A percentile compares a stretch with the other conserved stretches of the same genome.
Conservation (phyloP, 2,113 vertebrate species). For the Charina bottae region DNA sequence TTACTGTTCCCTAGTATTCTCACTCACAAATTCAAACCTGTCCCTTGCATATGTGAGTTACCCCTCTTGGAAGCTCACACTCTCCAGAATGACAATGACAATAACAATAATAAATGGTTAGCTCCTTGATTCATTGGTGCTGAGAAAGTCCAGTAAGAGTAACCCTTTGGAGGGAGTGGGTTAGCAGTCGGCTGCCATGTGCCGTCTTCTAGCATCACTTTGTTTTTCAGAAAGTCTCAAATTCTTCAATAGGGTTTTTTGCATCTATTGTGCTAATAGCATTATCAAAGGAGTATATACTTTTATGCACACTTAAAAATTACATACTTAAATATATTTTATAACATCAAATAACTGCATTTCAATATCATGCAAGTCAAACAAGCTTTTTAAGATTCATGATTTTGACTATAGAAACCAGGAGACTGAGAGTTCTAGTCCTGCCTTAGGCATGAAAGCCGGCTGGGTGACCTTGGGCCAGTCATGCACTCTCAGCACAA, state of each 20-base stretch:
- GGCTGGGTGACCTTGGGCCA: too few relatives aligned
- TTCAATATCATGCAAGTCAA: background rate
- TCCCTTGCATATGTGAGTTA: background rate
- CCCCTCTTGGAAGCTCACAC: background rate
- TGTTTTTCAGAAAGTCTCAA: constrained; percentile 11
- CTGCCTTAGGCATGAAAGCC: too few relatives aligned
- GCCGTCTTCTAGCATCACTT: background rate
- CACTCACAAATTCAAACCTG: background rate
- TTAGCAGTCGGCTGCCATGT: background rate
- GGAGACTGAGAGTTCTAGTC: too few relatives aligned
- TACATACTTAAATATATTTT: background rate
- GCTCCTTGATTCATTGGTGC: background rate
- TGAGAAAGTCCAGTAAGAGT: constrained; percentile 5
- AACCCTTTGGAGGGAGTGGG: background rate
- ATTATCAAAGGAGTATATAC: constrained; percentile 8
- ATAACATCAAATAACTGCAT: background rate
- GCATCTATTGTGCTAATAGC: constrained; percentile 17
- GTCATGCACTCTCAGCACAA: too few relatives aligned
- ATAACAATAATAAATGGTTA: background rate
- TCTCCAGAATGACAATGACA: background rate
- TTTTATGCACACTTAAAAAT: background rate
- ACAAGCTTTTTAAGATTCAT: background rate
- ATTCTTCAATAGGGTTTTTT: constrained; percentile 12
- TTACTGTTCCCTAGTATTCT: background rate
- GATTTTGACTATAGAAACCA: too few relatives aligned